Evolutionary conservation across 2,113 vertebrate genomes (phyloP).

Genomic region (Atherinomorus stipes): DNA sequence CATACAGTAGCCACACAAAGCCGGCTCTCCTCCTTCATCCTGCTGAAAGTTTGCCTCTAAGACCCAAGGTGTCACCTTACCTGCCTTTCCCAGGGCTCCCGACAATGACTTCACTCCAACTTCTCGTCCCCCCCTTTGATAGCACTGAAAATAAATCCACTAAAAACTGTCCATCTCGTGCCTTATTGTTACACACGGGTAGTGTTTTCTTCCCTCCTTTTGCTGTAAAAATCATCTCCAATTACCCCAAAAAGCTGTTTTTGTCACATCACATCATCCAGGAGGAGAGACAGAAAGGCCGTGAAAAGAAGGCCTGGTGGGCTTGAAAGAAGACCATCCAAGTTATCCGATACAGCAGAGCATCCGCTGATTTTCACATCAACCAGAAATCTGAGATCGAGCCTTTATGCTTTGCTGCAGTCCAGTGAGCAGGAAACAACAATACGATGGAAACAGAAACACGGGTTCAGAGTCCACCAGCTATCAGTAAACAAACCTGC

Average conservation of each 20-base stretch:
- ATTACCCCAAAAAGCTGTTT: conserved; percentile 67
- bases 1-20: conserved; percentile 65
- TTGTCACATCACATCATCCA: conserved; percentile 59
- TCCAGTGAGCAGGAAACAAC: conserved; percentile 40
- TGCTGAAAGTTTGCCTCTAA: conserved; percentile 64
- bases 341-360: conserved; percentile 60
- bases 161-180: conserved; percentile 47
- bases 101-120: conserved; percentile 77
- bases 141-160: conserved; percentile 61
- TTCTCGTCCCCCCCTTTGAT: conserved; percentile 61
- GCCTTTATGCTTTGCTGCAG: conserved; percentile 48
- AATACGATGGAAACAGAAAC: conserved; percentile 41
- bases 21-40: conserved; percentile 62
- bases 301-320: conserved; percentile 37
- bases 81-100: conserved; percentile 69
- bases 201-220: conserved; percentile 22
- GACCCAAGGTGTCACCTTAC: conserved; percentile 70
- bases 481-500: conserved; percentile 43
- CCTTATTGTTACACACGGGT: neutral
- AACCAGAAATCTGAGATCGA: conserved; percentile 75
- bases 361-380: conserved; percentile 72
- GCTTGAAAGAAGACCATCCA: conserved; percentile 57
- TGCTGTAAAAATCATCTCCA: conserved; percentile 66
- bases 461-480: conserved; percentile 55
- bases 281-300: conserved; percentile 9